phyloP scores from a whole-genome alignment of 2,797 vertebrate genomes.

The Sciurus carolinensis region DNA sequence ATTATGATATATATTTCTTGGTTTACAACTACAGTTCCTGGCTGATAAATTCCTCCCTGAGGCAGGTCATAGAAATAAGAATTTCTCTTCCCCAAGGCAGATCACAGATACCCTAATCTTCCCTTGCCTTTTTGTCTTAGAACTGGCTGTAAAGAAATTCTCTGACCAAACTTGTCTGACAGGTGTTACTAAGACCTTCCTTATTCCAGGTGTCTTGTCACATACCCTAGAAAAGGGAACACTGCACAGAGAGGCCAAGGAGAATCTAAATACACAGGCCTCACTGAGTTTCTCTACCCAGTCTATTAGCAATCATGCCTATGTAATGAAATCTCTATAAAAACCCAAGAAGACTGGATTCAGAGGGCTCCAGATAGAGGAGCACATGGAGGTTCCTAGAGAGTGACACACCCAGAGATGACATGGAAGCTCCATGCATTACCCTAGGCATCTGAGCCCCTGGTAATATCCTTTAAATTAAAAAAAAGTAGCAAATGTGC shows the following conservation, averaged over 20 bases:
- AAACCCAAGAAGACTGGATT: not conserved
- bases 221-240: not conserved
- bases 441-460: not conserved
- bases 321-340: not conserved
- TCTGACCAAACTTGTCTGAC: not conserved
- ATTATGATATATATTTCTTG: not conserved
- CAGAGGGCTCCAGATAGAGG: not conserved
- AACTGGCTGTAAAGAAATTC: not conserved
- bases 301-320: not conserved
- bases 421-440: not conserved
- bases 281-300: too few relatives aligned
- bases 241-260: not conserved
- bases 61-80: not conserved
- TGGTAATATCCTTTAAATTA: not conserved
- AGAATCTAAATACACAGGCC: not conserved
- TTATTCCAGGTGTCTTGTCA: not conserved
- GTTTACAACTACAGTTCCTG: not conserved
- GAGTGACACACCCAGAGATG: not conserved
- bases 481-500: too few relatives aligned
- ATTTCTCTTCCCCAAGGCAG: not conserved
- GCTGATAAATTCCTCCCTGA: not conserved
- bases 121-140: not conserved
- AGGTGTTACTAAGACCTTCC: not conserved
- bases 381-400: not conserved
- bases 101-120: not conserved